These are phyloP conservation scores for Cabera pusaria DNA, from an alignment of 2,888 invertebrate genomes.

Conservation along the genomic window DNA sequence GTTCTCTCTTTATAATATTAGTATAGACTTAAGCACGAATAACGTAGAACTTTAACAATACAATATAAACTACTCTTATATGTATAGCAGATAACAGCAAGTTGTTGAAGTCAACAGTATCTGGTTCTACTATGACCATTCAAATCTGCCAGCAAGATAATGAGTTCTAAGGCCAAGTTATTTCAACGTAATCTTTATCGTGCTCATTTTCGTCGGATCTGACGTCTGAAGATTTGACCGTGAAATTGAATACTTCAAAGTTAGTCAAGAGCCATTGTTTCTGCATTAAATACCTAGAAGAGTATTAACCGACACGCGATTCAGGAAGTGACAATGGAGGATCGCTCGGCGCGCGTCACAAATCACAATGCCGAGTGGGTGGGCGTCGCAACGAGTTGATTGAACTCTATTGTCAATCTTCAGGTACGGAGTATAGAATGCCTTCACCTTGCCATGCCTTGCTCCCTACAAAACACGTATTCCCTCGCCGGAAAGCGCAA, in stretches of 20 bases:
- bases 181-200: not conserved
- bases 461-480: slow-evolving; percentile 40
- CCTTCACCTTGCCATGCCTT: slow-evolving; percentile 39
- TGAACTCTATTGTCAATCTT: slow-evolving; percentile 73
- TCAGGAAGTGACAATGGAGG: slow-evolving; percentile 65
- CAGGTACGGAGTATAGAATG: slow-evolving; percentile 58
- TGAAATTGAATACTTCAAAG: slow-evolving; percentile 1
- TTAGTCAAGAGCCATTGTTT: slow-evolving; percentile 16
- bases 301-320: slow-evolving; percentile 31
- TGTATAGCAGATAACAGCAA: too few relatives aligned
- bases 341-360: slow-evolving; percentile 59
- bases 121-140: too few relatives aligned
- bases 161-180: too few relatives aligned
- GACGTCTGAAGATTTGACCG: not conserved
- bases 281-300: slow-evolving; percentile 14
- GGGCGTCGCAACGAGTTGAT: slow-evolving; percentile 72
- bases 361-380: slow-evolving; percentile 70
- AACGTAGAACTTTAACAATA: slow-evolving; percentile 1
- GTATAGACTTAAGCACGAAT: not conserved
- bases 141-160: too few relatives aligned
- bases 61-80: too few relatives aligned
- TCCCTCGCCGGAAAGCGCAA: slow-evolving; percentile 43
- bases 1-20: too few relatives aligned
- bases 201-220: not conserved
- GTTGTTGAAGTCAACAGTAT: too few relatives aligned